Percentiles rank a stretch among this genome's conserved stretches.
Evolutionary conservation across 2,888 invertebrate species (phyloP).

Genomic region (Sisyra nigra): DNA sequence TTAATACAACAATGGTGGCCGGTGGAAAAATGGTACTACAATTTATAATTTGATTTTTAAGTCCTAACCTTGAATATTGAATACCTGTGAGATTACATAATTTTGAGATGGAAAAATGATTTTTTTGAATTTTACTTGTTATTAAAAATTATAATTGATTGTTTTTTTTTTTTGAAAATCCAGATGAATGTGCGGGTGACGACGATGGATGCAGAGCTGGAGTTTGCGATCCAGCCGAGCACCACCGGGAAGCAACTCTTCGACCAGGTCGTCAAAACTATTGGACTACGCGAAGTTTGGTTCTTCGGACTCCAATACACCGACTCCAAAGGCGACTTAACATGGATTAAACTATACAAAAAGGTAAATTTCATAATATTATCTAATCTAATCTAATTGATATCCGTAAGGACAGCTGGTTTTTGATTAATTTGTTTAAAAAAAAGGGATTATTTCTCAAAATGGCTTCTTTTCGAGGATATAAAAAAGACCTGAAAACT

Average conservation of each 20-base stretch:
- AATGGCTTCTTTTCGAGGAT: too few relatives aligned
- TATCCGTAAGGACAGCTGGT: too few relatives aligned
- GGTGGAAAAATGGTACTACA: conserved; percentile 34
- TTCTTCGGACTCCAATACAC: conserved; percentile 99
- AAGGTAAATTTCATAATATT: conserved; percentile 68
- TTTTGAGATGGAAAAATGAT: conserved; percentile 1
- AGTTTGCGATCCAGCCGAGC: conserved; percentile 99
- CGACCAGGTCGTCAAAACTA: conserved; percentile 99
- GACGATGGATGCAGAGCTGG: conserved; percentile 99
- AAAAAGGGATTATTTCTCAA: too few relatives aligned
- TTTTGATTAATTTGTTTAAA: too few relatives aligned
- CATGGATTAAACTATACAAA: conserved; percentile 99
- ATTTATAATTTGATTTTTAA: neutral
- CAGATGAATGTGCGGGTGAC: conserved; percentile 99
- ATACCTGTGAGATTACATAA: too few relatives aligned
- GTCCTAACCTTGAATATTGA: too few relatives aligned
- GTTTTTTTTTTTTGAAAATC: conserved; percentile 19
- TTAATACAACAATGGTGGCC: conserved; percentile 32
- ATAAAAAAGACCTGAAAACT: too few relatives aligned
- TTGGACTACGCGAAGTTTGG: conserved; percentile 98
- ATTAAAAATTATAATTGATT: neutral
- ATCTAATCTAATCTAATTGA: too few relatives aligned
- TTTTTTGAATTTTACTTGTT: conserved; percentile 1
- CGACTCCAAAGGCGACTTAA: conserved; percentile 93
- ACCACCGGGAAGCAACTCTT: conserved; percentile 99